Base-by-base conservation (phyloP, 2,113 vertebrate genomes). In the Ptyas mucosa region DNA sequence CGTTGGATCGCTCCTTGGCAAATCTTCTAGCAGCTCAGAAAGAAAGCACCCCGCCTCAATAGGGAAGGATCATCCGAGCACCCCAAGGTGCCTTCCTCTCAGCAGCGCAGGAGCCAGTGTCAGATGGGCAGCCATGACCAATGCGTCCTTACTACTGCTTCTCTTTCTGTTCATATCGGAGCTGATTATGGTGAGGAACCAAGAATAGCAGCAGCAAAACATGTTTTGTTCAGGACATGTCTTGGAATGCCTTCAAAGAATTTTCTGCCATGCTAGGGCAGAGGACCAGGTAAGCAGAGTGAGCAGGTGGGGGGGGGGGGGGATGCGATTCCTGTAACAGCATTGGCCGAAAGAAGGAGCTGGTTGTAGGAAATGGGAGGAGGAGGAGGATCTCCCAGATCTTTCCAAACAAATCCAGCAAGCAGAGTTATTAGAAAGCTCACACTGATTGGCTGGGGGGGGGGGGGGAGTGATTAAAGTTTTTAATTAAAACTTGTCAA, bases 151-250 rank as follows among this genome's bases (percentile, higher is more conserved):
- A 15, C 81, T 29, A 34, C 75, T 3, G 2, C 87, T 21, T 2
- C 54, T 43, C 10, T 21, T 6, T 46, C 52, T 21, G 18, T 3
- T 20, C 1, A 0, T 51, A 57, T 0, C 0, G 93, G 0, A 95
- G 89, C 95, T 12, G 5, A 61, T 88, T 39, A 69, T 51, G 0
- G 8, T 1, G 0, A 85, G 8, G 64, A 49, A 0, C 94, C 1
- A 1, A 29, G 94, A 97, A 96, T 90, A 97, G 95, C 75, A 88
- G 15, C 0, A 51, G 92, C 15, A 85, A 89, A 96, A 96, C 93
- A 96, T 94, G 61, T 93, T 95, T 96, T 94, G 96, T 89, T 10
- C 86, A 89, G 94, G 86, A 0, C 91, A 46, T 54, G 55, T 0
- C 94, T 92, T 46, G 29, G 88, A 85, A 52, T 15, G 23, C 20